Base-by-base conservation (phyloP, 2,888 invertebrate genomes). In the Charanyca ferruginea region DNA sequence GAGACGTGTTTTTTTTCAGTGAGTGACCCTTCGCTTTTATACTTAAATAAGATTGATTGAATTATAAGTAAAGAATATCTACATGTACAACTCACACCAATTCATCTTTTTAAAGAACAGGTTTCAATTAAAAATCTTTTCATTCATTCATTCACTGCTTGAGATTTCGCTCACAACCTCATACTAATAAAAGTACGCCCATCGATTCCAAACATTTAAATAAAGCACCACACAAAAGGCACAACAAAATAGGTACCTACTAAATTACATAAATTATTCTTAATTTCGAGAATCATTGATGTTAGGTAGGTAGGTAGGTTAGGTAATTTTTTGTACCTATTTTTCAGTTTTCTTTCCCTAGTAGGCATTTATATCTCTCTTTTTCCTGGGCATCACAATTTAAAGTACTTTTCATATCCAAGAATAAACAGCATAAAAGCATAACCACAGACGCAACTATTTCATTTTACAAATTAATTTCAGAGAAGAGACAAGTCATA, bases 121-220 rank as follows among this genome's bases (percentile, higher is more conserved):
- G 82, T 82, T 78, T 70, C 9, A 55, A 75, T 68, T 72, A 65
- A 67, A 57, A 69, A 73, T 60, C 58, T 64, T 51, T 71, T 73
- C 72, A 81, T 73, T 76, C 66, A 53, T 71, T 73, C 72, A 81
- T 73, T 76, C 58, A 64, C 20, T 60, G 48, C 73, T 66, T 48
- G 49, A 69, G 59, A 71, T 58, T 73, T 69, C n/a, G 38, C 52
- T 73, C 66, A 59, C 78, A 71, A 74, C 60, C 61, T 72, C 66
- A 38, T 66, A 72, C 65, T 59, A 77, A 80, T 80, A 77, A 68
- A 67, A 77, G 54, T 60, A 57, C 16, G 52, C 51, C 5, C 78
- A 73, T 45, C 9, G 73, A 11, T 69, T 79, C 73, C 23, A 80
- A 85, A 66, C 55, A 66, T 60, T 61, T 28, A n/a, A n/a, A 5